phyloP scores from a whole-genome alignment of 2,797 vertebrate genomes.

The Tangara arthus region DNA sequence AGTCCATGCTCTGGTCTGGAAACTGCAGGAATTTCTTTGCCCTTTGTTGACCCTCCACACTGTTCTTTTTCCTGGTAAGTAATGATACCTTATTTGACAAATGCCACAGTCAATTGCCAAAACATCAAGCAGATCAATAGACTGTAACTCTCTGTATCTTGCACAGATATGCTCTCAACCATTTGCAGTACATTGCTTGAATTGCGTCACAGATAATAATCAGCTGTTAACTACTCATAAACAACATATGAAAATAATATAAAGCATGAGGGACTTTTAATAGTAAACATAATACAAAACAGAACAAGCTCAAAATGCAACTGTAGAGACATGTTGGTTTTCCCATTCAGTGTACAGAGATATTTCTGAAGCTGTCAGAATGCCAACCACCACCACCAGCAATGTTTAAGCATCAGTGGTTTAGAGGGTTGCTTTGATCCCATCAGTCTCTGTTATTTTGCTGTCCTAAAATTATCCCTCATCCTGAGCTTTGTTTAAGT shows the following conservation, averaged over 20 bases:
- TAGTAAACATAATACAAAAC: slow-evolving; percentile 15
- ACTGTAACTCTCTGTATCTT: background rate
- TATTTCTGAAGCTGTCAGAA: background rate
- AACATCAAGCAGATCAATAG: background rate
- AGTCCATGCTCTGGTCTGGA: background rate
- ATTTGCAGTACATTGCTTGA: background rate
- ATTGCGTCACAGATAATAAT: background rate
- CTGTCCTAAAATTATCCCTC: background rate
- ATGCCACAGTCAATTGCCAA: background rate
- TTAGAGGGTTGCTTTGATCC: slow-evolving; percentile 18
- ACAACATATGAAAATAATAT: slow-evolving; percentile 34
- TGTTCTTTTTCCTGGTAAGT: background rate
- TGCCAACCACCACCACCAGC: background rate
- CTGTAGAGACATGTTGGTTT: background rate
- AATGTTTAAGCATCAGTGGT: background rate
- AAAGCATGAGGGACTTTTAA: background rate
- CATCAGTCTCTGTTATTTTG: slow-evolving; percentile 1
- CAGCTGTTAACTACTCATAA: slow-evolving; percentile 24
- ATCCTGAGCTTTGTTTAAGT: background rate
- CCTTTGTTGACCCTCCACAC: background rate
- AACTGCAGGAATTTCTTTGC: background rate
- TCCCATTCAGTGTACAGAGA: background rate
- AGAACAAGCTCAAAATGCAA: background rate
- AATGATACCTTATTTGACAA: background rate
- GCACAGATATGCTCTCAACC: background rate